Conservation (phyloP, 2,797 vertebrate genomes). For the Acomys russatus region DNA sequence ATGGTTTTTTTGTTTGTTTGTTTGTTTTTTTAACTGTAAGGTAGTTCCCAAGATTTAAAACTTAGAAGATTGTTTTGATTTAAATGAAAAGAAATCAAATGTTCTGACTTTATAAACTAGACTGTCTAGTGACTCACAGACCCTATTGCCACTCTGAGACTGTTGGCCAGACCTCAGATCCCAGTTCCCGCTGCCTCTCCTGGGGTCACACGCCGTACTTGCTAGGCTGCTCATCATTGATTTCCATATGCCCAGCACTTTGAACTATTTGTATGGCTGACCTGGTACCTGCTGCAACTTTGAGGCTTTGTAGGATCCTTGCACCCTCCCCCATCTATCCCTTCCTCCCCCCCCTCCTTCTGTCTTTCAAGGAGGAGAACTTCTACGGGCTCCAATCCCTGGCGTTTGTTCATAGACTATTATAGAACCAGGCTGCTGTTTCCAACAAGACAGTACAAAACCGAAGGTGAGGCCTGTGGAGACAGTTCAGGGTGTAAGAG, state of each 20-base stretch:
- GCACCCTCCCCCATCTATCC: too few species aligned
- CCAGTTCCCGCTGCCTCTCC: not conserved
- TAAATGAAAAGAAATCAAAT: not conserved
- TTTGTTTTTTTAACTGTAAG: not conserved
- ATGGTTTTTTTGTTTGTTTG: too few species aligned
- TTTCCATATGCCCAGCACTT: not conserved
- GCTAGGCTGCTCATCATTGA: not conserved
- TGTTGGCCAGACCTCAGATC: not conserved
- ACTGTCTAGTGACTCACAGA: not conserved
- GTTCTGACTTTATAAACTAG: not conserved
- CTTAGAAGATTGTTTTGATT: not conserved
- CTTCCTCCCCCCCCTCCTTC: not conserved
- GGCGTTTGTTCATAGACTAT: not conserved
- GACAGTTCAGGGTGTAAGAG: not conserved
- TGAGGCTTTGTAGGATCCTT: not conserved
- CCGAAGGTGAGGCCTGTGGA: too few species aligned
- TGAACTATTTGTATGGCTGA: not conserved
- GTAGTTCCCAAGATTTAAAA: slow-evolving; percentile 1
- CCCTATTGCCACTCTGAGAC: not conserved
- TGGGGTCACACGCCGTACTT: accelerated
- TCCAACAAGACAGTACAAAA: not conserved
- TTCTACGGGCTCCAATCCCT: not conserved
- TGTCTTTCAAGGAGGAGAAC: not conserved
- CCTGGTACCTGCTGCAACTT: too few species aligned
- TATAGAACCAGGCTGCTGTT: not conserved